phyloP scores from a whole-genome alignment of 2,888 invertebrate genomes.

The Spialia ferax region DNA sequence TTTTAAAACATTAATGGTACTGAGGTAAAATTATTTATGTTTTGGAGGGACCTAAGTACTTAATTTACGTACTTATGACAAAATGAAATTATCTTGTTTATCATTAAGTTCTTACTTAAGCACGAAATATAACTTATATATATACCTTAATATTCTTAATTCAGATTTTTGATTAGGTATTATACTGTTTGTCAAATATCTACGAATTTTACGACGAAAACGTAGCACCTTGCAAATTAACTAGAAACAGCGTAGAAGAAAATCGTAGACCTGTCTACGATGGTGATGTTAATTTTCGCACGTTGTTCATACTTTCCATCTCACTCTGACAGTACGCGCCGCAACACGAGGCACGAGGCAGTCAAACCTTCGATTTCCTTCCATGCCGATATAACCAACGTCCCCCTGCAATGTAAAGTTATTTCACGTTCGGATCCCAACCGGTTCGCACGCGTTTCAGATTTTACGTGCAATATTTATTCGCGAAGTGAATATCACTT shows the following conservation, averaged over 20 bases:
- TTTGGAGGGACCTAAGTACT: too few species aligned
- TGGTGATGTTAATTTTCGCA: constrained; percentile 35
- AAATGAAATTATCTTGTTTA: too few species aligned
- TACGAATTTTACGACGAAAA: too few species aligned
- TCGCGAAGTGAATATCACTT: constrained; percentile 4
- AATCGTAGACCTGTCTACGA: constrained; percentile 3
- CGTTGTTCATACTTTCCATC: constrained; percentile 47
- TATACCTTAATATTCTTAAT: too few species aligned
- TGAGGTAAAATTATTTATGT: too few species aligned
- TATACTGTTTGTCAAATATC: too few species aligned
- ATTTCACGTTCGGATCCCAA: constrained; percentile 44
- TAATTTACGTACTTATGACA: too few species aligned
- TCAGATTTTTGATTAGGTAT: too few species aligned
- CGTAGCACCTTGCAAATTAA: background rate
- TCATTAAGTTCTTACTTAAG: too few species aligned
- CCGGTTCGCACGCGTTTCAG: constrained; percentile 43
- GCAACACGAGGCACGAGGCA: constrained; percentile 31
- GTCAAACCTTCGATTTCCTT: constrained; percentile 51
- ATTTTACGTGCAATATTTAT: constrained; percentile 11
- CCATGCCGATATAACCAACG: background rate
- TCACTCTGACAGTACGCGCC: constrained; percentile 45
- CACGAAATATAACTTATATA: too few species aligned
- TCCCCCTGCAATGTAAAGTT: background rate
- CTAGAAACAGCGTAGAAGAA: background rate
- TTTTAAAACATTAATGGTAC: too few species aligned